Base-by-base conservation (phyloP, 2,888 invertebrate genomes). In the Spodoptera picta region DNA sequence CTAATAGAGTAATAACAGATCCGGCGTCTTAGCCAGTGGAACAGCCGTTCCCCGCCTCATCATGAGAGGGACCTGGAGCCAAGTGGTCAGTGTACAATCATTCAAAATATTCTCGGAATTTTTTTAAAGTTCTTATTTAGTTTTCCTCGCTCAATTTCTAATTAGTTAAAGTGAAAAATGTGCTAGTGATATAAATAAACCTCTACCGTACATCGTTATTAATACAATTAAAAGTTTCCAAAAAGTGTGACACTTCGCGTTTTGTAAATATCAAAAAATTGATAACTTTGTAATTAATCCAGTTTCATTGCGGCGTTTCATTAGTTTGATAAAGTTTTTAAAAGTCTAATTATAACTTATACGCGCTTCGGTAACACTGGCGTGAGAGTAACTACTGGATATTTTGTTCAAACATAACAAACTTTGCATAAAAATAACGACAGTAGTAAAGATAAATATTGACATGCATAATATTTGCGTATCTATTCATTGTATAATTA, bases 61-160 rank as follows among this genome's bases (percentile, higher is more conserved):
- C 93, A 96, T 95, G 95, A 93, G 92, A 94, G 95, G 95, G 95
- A 95, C 92, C 93, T 91, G 95, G 95, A 95, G 95, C 93, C 90
- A 90, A 92, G 95, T 95, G 95, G 96, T 95, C 92, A 95, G 96
- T 96, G 89, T 75, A 80, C 85, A 68, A 46, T 71, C 24, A 67
- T 65, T 75, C 70, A 69, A 65, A 56, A 77, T 60, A 59, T 55
- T n/a, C 23, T 60, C 67, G 49, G 54, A 24, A 67, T 52, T 52
- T 58, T 52, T 58, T 47, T 43, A 43, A n/a, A 31, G 27, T 12
- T 42, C 4, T 65, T 43, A 49, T 7, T 42, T 46, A 14, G 31
- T 45, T n/a, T 27, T 50, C 42, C 19, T 14, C 42, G 3, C 9
- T 53, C 12, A 4, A 6, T 44, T 24, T 49, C 14, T 14, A 11